Evolutionary conservation across 2,113 vertebrate species (phyloP).

Genomic region (Phocoena sinus): DNA sequence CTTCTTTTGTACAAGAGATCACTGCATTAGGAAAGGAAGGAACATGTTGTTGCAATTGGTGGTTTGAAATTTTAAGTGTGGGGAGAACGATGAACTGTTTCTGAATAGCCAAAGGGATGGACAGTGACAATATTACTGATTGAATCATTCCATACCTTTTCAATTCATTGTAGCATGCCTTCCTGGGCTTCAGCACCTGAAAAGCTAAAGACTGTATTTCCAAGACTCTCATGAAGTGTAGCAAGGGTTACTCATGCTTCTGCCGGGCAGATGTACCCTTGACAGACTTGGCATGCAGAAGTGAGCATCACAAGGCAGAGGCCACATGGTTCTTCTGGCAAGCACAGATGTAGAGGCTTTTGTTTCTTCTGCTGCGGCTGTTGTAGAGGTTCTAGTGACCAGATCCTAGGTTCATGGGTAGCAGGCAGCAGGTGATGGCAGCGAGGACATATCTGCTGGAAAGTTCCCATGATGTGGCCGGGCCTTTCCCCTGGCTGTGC

Average conservation of each 20-base stretch:
- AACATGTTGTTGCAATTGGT: neutral
- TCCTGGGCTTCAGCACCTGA: neutral
- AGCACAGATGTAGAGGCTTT: neutral
- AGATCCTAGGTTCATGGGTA: neutral
- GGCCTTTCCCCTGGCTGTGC: neutral
- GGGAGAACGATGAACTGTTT: neutral
- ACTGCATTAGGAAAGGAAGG: neutral
- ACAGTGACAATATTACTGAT: neutral
- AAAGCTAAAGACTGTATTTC: neutral
- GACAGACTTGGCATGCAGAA: neutral
- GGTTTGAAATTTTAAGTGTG: neutral
- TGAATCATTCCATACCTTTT: neutral
- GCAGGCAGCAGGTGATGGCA: neutral
- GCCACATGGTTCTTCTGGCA: neutral
- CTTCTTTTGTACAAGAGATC: neutral
- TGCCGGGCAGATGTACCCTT: neutral
- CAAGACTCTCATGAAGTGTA: neutral
- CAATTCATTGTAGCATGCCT: neutral
- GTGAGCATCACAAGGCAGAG: neutral
- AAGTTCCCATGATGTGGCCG: neutral
- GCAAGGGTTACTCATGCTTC: neutral
- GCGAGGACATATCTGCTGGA: neutral
- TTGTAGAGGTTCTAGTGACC: neutral
- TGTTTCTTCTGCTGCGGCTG: neutral
- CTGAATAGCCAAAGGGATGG: neutral